Evolutionary conservation across 2,797 vertebrate genomes (phyloP).

Genomic region (Clarias laeviceps): DNA sequence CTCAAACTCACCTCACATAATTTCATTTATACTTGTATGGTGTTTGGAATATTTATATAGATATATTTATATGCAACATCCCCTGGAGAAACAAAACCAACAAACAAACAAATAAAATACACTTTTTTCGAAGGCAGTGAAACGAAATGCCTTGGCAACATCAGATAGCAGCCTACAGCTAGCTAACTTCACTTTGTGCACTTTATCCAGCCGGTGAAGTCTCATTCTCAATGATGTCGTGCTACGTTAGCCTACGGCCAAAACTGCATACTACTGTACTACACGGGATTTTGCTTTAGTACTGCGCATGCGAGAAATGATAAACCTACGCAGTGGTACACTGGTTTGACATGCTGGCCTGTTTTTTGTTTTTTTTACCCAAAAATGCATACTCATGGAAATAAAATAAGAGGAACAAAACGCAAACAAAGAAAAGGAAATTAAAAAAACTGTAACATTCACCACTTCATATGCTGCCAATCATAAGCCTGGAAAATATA

Average conservation of each 20-base stretch:
- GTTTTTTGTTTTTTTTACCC: background rate
- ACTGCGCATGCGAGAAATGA: conserved; percentile 27
- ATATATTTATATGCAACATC: conserved; percentile 71
- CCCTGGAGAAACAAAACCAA: conserved; percentile 72
- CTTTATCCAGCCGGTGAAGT: background rate
- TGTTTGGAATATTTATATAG: conserved; percentile 63
- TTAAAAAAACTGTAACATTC: background rate
- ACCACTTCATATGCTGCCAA: background rate
- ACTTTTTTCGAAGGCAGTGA: conserved; percentile 82
- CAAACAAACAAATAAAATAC: conserved; percentile 72
- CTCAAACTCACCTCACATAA: conserved; percentile 80
- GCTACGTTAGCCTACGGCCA: conserved; percentile 18
- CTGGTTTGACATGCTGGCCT: conserved; percentile 16
- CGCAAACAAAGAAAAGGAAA: background rate
- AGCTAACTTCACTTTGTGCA: conserved; percentile 64
- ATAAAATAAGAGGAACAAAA: background rate
- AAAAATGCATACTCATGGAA: background rate
- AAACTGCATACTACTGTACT: conserved; percentile 34
- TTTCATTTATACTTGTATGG: conserved; percentile 55
- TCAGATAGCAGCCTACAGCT: conserved; percentile 73
- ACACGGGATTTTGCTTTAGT: conserved; percentile 17
- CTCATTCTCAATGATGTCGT: background rate
- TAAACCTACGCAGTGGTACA: conserved; percentile 15
- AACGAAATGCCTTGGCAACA: conserved; percentile 76
- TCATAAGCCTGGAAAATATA: conserved; percentile 7